Base-by-base conservation (phyloP, 2,888 invertebrate species). In the Arge pagana region DNA sequence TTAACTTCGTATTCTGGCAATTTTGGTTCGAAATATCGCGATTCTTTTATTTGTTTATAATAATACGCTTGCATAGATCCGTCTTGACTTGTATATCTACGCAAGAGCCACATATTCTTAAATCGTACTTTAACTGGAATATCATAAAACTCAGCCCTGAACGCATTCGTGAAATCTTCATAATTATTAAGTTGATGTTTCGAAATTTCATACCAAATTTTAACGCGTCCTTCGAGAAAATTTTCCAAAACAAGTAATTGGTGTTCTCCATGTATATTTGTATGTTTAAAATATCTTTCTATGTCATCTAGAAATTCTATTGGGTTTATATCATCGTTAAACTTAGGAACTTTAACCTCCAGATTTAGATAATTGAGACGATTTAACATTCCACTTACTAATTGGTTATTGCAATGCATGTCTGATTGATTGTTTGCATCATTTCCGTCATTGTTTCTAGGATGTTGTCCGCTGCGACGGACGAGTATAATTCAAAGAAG, bases 131-230 rank as follows among this genome's bases (percentile, higher is more conserved):
- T 30, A 6, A 56, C 30, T 1, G 56, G 56, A 2, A 56, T 43
- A 7, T 51, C 53, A 15, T 55, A 53, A 26, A 55, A 53, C 35
- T 55, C 55, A n/a, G n/a, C n/a, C n/a, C n/a, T n/a, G n/a, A 52
- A 55, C n/a, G 24, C 28, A 2, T 40, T n/a, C 23, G 19, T 43
- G 28, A 55, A 55, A 8, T n/a, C 16, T 3, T 19, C 31, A 39
- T 11, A 55, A 48, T 33, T 15, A 2, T 7, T 4, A 28, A 55
- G 43, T 1, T 1, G 3, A 7, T 21, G 19, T 21, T 23, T 37
- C 19, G 19, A 37, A 2, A 37, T 36, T 16, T 52, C 41, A n/a
- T 5, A 52, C 55, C 55, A 55, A 4, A 52, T 42, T 13, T 15
- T 18, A 0, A 43, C 45, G 10, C 36, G 41, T 8, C 45, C 45